A percentile compares a stretch with the other conserved stretches of the same genome.
These are phyloP conservation scores for Drosophila simulans DNA, from an alignment of 1,140 invertebrate genomes.

Conservation along the genomic window DNA sequence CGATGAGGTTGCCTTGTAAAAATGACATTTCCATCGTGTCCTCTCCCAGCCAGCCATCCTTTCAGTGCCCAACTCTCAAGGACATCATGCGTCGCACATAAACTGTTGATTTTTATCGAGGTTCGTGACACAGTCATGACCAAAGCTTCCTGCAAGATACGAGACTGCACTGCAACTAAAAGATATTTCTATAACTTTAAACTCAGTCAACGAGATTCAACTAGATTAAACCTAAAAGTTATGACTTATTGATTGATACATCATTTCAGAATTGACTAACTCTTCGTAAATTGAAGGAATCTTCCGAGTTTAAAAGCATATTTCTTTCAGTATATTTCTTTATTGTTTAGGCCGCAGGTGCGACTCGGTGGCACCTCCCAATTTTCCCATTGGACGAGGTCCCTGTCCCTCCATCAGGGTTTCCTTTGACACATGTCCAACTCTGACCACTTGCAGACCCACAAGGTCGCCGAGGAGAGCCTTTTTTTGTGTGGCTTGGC, in stretches of 20 bases:
- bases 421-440: conserved; percentile 73
- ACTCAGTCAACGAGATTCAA: neutral
- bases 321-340: neutral
- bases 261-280: neutral
- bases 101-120: conserved; percentile 81
- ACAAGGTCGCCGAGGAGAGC: conserved; percentile 53
- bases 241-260: neutral
- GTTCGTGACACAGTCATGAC: conserved; percentile 58
- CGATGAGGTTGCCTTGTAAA: conserved; percentile 31
- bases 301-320: neutral
- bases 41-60: neutral
- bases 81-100: conserved; percentile 75
- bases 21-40: conserved; percentile 50
- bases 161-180: neutral
- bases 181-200: no score
- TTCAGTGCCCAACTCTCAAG: conserved; percentile 48
- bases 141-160: neutral
- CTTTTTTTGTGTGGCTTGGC: conserved; percentile 52
- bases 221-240: neutral
- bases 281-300: neutral
- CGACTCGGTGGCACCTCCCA: neutral
- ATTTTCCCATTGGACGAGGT: neutral
- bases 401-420: conserved; percentile 38
- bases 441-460: conserved; percentile 52
- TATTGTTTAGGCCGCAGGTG: conserved; percentile 46